Conservation (phyloP, 2,888 invertebrate genomes). For the Metellina segmentata region DNA sequence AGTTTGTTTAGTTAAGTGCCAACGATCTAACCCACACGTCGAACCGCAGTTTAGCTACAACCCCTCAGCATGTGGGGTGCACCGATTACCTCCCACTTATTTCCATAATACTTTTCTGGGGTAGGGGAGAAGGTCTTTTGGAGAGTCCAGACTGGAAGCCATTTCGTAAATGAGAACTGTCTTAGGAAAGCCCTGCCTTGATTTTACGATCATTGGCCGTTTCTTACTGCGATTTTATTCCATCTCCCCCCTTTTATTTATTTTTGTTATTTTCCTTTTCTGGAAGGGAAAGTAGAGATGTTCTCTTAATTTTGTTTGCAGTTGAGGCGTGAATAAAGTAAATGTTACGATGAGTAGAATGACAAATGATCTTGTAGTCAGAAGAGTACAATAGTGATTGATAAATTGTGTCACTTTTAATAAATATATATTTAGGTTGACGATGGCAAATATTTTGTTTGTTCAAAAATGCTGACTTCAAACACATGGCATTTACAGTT, state of each 20-base stretch:
- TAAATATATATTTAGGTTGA: too few species aligned
- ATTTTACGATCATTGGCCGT: conserved; percentile 47
- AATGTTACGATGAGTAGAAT: too few species aligned
- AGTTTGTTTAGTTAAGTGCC: neutral
- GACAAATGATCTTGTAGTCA: too few species aligned
- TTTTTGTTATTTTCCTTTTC: neutral
- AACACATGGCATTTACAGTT: too few species aligned
- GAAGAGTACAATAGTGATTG: too few species aligned
- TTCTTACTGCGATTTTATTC: conserved; percentile 17
- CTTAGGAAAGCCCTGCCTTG: conserved; percentile 24
- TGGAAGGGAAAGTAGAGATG: neutral
- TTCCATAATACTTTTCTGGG: conserved; percentile 18
- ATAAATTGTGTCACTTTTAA: too few species aligned
- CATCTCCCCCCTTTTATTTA: conserved; percentile 1
- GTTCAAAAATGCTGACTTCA: too few species aligned
- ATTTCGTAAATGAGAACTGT: conserved; percentile 64
- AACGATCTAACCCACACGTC: neutral
- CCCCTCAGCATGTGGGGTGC: neutral
- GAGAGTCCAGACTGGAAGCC: conserved; percentile 25
- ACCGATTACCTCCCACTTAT: conserved; percentile 28
- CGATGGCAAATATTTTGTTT: too few species aligned
- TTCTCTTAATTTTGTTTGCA: neutral
- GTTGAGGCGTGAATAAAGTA: neutral
- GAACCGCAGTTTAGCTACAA: neutral
- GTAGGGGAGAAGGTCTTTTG: conserved; percentile 14